Conservation (phyloP, 2,113 vertebrate species). For the Monarcha castaneiventris region DNA sequence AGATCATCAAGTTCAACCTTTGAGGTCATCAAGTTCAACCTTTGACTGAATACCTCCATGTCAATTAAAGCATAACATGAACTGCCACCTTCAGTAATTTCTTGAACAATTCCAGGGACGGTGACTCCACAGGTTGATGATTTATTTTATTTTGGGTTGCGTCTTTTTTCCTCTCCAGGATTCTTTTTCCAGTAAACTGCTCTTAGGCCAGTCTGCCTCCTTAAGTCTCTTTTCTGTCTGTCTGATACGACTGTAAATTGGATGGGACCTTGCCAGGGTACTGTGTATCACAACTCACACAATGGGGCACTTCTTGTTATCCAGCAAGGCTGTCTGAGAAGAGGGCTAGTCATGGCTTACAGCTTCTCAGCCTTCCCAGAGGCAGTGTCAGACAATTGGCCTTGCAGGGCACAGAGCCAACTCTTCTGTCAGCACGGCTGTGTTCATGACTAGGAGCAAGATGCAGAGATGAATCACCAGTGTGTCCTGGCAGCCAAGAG, state of each 20-base stretch:
- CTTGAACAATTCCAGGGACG: neutral
- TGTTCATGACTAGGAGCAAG: neutral
- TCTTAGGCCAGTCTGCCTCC: neutral
- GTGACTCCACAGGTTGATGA: neutral
- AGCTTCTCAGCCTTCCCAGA: neutral
- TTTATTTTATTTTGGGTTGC: neutral
- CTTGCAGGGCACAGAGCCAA: fast-evolving
- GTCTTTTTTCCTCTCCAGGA: neutral
- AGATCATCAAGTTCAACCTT: neutral
- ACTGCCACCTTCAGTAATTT: neutral
- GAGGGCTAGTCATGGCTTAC: neutral
- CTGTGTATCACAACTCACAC: fast-evolving
- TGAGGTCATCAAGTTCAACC: neutral
- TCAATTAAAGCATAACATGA: neutral
- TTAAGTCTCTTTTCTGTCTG: neutral
- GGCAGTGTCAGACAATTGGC: neutral
- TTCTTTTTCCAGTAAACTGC: neutral
- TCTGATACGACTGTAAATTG: neutral
- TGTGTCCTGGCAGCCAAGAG: neutral
- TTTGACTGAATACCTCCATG: neutral
- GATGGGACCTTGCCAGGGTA: neutral
- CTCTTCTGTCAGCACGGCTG: neutral
- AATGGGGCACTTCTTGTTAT: neutral
- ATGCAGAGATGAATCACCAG: neutral
- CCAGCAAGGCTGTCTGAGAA: neutral